A percentile compares a stretch with the other conserved stretches of the same genome.
phyloP scores from a whole-genome alignment of 2,888 invertebrate genomes.

The Drosophila recens region DNA sequence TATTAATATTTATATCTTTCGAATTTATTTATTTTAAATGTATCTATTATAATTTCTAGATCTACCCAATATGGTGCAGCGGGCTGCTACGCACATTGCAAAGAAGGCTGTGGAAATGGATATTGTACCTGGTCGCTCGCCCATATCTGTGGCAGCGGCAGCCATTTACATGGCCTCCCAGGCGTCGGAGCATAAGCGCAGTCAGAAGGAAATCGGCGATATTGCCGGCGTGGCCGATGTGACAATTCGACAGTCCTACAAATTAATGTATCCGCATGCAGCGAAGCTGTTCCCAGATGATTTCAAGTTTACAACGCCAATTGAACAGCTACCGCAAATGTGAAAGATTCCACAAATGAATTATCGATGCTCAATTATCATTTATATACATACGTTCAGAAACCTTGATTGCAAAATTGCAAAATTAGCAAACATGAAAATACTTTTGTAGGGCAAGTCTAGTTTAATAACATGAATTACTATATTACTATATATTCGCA shows the following conservation, averaged over 20 bases:
- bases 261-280: slow-evolving; percentile 98
- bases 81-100: slow-evolving; percentile 98
- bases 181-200: slow-evolving; percentile 97
- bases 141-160: slow-evolving; percentile 99
- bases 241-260: slow-evolving; percentile 98
- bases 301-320: slow-evolving; percentile 97
- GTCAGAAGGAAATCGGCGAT: slow-evolving; percentile 99
- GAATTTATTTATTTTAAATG: too few relatives aligned
- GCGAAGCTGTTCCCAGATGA: slow-evolving; percentile 97
- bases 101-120: slow-evolving; percentile 98
- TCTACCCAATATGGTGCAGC: slow-evolving; percentile 94
- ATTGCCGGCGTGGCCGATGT: slow-evolving; percentile 99
- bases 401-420: slow-evolving; percentile 13
- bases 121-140: slow-evolving; percentile 98
- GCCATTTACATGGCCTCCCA: slow-evolving; percentile 99
- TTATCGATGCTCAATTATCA: slow-evolving; percentile 65
- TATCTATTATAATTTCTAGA: slow-evolving; percentile 59
- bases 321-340: slow-evolving; percentile 96
- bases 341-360: slow-evolving; percentile 79
- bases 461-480: slow-evolving; percentile 35
- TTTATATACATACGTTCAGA: slow-evolving; percentile 37
- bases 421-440: slow-evolving; percentile 22
- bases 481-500: slow-evolving; percentile 40
- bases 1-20: too few relatives aligned
- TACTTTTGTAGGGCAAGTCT: slow-evolving; percentile 34